Conservation (phyloP, 2,888 invertebrate genomes). For the Caprella mutica region DNA sequence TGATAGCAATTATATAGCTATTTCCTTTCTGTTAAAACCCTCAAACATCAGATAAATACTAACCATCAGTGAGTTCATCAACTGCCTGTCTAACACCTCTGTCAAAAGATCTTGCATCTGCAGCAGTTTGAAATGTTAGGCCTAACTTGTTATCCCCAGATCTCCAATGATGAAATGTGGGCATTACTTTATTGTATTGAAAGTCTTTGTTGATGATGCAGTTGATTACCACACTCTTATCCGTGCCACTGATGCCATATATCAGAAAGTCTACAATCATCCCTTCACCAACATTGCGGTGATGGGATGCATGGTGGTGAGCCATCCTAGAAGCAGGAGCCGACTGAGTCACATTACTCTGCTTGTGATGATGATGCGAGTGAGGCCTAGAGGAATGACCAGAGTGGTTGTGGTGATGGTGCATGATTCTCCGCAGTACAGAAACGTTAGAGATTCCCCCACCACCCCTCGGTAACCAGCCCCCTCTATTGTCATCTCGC, state of each 20-base stretch:
- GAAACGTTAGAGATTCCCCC: slow-evolving; percentile 89
- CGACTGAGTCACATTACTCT: too few relatives aligned
- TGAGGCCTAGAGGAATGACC: not conserved
- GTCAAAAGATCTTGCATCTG: slow-evolving; percentile 84
- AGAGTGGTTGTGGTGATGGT: slow-evolving; percentile 9
- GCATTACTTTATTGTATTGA: slow-evolving; percentile 91
- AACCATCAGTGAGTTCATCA: slow-evolving; percentile 49
- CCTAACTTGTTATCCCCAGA: slow-evolving; percentile 91
- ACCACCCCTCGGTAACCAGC: slow-evolving; percentile 68
- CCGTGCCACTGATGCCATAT: slow-evolving; percentile 44
- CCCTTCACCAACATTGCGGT: not conserved
- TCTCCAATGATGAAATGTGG: slow-evolving; percentile 96
- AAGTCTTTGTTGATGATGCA: slow-evolving; percentile 92
- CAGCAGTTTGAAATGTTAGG: slow-evolving; percentile 88
- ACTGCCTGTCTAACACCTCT: slow-evolving; percentile 79
- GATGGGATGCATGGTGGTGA: slow-evolving; percentile 3
- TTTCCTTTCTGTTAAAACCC: not conserved
- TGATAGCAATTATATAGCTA: not conserved
- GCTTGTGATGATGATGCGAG: not conserved
- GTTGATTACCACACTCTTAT: slow-evolving; percentile 59
- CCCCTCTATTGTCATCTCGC: slow-evolving; percentile 91
- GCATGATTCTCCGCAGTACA: slow-evolving; percentile 57
- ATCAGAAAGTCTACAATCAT: not conserved
- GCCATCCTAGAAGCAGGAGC: too few relatives aligned
- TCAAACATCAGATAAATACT: not conserved